Conservation (phyloP, 2,888 invertebrate species). For the Cartodere bifasciata region DNA sequence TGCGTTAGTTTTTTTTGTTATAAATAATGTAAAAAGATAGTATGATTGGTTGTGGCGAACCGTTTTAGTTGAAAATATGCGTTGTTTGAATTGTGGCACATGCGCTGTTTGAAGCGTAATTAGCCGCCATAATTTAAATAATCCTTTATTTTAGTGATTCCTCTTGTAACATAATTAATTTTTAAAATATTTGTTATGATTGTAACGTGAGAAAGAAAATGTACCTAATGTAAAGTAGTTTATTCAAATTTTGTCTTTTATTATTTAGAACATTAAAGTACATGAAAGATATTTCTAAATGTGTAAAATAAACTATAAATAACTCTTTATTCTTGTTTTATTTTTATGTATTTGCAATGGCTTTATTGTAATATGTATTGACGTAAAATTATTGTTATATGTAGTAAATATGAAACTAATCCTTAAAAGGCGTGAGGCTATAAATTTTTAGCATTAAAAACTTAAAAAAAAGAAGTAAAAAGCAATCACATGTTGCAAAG, state of each 20-base stretch:
- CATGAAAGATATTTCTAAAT: conserved; percentile 36
- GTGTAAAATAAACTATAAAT: conserved; percentile 35
- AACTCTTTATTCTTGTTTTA: conserved; percentile 21
- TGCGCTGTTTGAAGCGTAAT: too few species aligned
- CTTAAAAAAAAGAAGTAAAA: too few species aligned
- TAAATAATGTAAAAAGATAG: too few species aligned
- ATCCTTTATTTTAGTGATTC: conserved; percentile 32
- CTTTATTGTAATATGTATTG: too few species aligned
- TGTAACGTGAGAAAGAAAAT: conserved; percentile 31
- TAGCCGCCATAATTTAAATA: too few species aligned
- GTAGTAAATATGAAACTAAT: too few species aligned
- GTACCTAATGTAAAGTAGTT: conserved; percentile 37
- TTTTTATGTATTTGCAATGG: conserved; percentile 12
- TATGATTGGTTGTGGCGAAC: conserved; percentile 17
- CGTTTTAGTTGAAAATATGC: too few species aligned
- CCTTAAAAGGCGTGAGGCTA: too few species aligned
- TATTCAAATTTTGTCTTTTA: conserved; percentile 30
- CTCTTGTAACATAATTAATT: conserved; percentile 29
- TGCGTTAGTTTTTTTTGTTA: conserved; percentile 25
- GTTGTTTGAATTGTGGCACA: too few species aligned
- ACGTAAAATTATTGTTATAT: too few species aligned
- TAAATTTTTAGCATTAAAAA: too few species aligned
- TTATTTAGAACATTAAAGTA: conserved; percentile 34
- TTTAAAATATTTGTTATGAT: conserved; percentile 30
- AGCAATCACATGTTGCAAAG: too few species aligned